Evolutionary conservation across 2,113 vertebrate genomes (phyloP).

Genomic region (Hylia prasina): DNA sequence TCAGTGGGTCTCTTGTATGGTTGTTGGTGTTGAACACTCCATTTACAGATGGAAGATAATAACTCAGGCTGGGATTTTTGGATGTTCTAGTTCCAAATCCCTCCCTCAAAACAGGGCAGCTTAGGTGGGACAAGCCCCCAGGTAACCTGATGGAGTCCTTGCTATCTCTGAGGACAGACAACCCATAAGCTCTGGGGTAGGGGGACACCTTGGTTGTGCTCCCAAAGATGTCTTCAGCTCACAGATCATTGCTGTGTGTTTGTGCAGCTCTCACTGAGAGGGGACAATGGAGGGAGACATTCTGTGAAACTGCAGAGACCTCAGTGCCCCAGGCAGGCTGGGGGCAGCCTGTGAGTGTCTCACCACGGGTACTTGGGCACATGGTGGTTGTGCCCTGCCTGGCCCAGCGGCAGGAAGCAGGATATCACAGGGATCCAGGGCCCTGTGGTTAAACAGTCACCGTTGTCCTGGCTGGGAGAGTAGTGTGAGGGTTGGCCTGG

Average conservation of each 20-base stretch:
- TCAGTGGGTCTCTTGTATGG: fast-evolving
- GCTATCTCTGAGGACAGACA: background rate
- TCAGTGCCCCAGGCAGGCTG: background rate
- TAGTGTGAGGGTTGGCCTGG: background rate
- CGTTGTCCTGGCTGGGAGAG: background rate
- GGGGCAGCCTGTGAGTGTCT: fast-evolving
- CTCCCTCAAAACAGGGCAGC: background rate
- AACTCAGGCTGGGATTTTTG: background rate
- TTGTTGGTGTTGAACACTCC: background rate
- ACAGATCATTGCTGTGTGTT: background rate
- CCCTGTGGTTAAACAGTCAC: background rate
- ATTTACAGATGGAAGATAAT: background rate
- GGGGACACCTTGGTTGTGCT: background rate
- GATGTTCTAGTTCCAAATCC: background rate
- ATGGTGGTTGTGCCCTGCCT: fast-evolving
- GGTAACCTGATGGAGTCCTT: background rate
- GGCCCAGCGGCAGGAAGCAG: background rate
- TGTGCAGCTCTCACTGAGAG: background rate
- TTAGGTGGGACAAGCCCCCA: background rate
- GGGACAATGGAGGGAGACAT: background rate
- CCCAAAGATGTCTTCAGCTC: background rate
- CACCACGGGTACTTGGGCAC: fast-evolving
- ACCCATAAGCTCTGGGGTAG: background rate
- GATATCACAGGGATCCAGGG: background rate
- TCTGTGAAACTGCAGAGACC: background rate